Percentiles rank a stretch among this genome's conserved stretches.
phyloP scores from a whole-genome alignment of 92 coral and sea anemone genomes.

The Umimayanthus chanpuru region DNA sequence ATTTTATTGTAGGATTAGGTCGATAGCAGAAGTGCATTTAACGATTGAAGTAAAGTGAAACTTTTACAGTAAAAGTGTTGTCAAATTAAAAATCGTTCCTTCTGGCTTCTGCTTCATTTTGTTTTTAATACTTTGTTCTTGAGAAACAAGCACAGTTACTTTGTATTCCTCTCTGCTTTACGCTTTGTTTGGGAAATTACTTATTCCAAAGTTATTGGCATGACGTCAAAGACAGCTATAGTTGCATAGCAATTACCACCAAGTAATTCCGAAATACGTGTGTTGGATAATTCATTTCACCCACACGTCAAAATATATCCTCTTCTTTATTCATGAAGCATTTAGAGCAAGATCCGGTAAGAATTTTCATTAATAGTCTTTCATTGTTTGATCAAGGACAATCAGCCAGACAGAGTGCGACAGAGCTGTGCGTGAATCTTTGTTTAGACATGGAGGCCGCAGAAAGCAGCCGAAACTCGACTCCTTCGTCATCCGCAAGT shows the following conservation, averaged over 20 bases:
- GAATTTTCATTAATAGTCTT: slow-evolving; percentile 18
- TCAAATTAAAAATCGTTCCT: background rate
- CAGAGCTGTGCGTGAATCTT: background rate
- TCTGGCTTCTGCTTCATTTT: background rate
- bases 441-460: background rate
- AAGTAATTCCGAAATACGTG: slow-evolving; percentile 8
- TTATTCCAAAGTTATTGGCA: background rate
- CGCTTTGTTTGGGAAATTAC: background rate
- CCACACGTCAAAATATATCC: background rate
- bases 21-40: background rate
- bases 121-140: background rate
- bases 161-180: background rate
- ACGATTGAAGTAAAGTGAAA: background rate
- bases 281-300: background rate
- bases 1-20: slow-evolving; percentile 20
- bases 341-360: background rate
- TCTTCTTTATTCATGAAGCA: slow-evolving; percentile 7
- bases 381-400: slow-evolving; percentile 20
- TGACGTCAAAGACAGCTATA: slow-evolving; percentile 13
- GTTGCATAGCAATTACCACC: slow-evolving; percentile 24
- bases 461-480: background rate
- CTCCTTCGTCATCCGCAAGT: slow-evolving; percentile 4
- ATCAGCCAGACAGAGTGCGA: background rate
- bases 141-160: background rate
- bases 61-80: background rate